Base-by-base conservation (phyloP, 1,140 invertebrate genomes). In the Coenobita brevimanus region DNA sequence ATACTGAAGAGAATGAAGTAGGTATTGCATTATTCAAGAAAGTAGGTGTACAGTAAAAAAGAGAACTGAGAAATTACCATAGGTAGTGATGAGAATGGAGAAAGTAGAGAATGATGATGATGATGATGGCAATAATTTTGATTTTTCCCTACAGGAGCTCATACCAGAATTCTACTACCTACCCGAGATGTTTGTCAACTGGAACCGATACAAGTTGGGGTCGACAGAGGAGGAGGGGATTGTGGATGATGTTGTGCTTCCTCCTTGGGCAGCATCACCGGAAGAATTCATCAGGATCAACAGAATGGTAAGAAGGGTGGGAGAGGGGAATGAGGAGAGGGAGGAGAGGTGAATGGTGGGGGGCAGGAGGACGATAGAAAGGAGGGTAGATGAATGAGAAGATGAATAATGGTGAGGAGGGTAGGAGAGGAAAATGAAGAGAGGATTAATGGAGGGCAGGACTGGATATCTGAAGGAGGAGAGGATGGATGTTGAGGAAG, bases 131-230 rank as follows among this genome's bases (percentile, higher is more conserved):
- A n/a, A n/a, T n/a, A n/a, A n/a, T n/a, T n/a, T n/a, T n/a, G n/a
- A n/a, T n/a, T n/a, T n/a, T 27, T 17, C 38, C 75, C 43, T 91
- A 27, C 92, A 97, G 96, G 99, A 99, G 94, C 93, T 99, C 71
- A 98, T 99, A 91, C 99, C 99, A 0, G 99, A 99, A 93, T 97
- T 99, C 92, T 99, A 98, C 93, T 99, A 99, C 94, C 93, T 99
- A 86, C 98, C 98, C n/a, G 99, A 99, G 94, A 99, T 99, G 97
- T 96, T 99, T 90, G 95, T 97, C 41, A 99, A 99, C 93, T 94
- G 94, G 91, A 99, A 95, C 94, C 95, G 93, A 90, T 99, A 97
- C 93, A 95, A 96, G 69, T 93, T 99, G 69, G 98, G 98, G 27
- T 94, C 96, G 89, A 95, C 97, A 46, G 98, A 99, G 89, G 97